Evolutionary conservation across 2,888 invertebrate genomes (phyloP), one percentile per base, ranked within the genome.

Genomic region (Nephrotoma appendiculata): DNA sequence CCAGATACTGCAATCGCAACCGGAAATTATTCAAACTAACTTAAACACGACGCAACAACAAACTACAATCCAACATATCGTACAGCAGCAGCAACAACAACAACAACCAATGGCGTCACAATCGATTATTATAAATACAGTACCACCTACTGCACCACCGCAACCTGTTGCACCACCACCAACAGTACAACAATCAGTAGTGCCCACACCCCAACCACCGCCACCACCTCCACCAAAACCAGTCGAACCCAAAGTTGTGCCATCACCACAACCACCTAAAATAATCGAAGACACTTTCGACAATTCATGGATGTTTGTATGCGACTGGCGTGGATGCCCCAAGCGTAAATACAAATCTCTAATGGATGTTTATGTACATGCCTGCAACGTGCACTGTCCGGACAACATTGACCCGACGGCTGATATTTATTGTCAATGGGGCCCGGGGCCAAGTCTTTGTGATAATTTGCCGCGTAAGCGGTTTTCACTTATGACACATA

Each of bases 401-500:
- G 94, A 94, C 88, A 92, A 92, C 87, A 90, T 92, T 87, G 93
- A 93, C 88, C 91, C 92, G 41, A 93, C 92, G 11, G 95, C 95
- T 44, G 97, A 97, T 90, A 95, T 96, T 88, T 94, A 96, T 19
- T 99, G 99, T 90, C 93, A 96, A 91, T 99, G 99, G 99, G 95
- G 96, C 44, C 89, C 89, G 5, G 91, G 91, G 1, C 90, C 91
- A 6, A 93, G 95, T 52, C 92, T 94, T 89, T 98, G 98, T 91
- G 99, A 99, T 92, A 95, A 96, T 83, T 95, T 98, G 91, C 96
- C 96, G 87, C 92, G 99, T 87, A 96, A 96, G 90, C 94, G 97
- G 87, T 98, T 98, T 93, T 99, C 99, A 0, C 93, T 99, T 52
- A 97, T 99, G 94, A 99, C 99, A 87, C 99, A 99, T 92, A 93